Evolutionary conservation across 2,888 invertebrate species (phyloP), one percentile per base, ranked within the genome.

Genomic region (Pollenia amentaria): DNA sequence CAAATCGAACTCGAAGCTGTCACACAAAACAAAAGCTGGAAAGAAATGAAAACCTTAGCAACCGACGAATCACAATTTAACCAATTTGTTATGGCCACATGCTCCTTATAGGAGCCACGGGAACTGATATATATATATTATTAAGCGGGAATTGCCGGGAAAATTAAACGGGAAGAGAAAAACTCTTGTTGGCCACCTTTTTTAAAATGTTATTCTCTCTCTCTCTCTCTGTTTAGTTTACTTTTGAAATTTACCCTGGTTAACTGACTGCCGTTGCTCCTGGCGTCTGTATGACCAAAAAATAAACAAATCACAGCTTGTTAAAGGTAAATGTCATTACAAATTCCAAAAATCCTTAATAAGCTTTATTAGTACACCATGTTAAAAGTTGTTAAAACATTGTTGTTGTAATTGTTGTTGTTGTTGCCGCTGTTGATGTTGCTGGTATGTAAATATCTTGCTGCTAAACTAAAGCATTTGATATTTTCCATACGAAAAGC

Each of bases 261-360:
- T 70, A 70, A 70, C 46, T 46, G 29, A 67, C 67, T 42, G 53
- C 40, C 51, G 60, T 42, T 42, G 21, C 46, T 72, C 38, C 51
- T 84, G 84, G 84, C 84, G 84, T 84, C 84, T 62, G 67, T 44
- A 69, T 79, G 78, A 53, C 82, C 75, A 62, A 76, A 67, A 77
- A 46, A 65, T 55, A 73, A 84, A 87, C 87, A 87, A 87, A 87
- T 87, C 84, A 69, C 77, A 67, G 73, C 84, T 84, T 87, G 87
- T 84, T 87, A 84, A 81, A 87, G 80, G 87, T 62, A 87, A 87
- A 87, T 87, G 87, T 81, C 84, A 87, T 84, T 87, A 80, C 87
- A 84, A 87, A 87, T 87, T 84, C 82, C 76, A 70, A 82, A 77
- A 82, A 62, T 82, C 40, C 87, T 84, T 73, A 81, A 80, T 84